Percentiles rank a stretch among this genome's conserved stretches.
These are phyloP conservation scores for Morpho achilles DNA, from an alignment of 2,888 invertebrate species.

Conservation along the genomic window DNA sequence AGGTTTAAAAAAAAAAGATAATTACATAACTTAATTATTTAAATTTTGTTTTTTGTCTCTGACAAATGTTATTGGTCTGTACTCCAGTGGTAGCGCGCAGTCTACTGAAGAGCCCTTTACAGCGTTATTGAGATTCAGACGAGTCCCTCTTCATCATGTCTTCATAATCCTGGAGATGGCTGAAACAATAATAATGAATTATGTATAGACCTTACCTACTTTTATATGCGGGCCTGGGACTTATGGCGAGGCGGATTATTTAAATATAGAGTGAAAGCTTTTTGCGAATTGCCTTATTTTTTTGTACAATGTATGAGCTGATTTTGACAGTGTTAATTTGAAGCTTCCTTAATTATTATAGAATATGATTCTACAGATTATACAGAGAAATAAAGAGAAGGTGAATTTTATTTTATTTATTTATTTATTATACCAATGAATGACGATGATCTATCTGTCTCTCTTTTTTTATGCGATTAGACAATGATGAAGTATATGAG, in stretches of 20 bases:
- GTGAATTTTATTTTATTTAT: too few species aligned
- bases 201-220: conserved; percentile 23
- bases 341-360: too few species aligned
- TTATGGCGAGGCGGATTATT: conserved; percentile 7
- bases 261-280: neutral
- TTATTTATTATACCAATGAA: too few species aligned
- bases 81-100: conserved; percentile 40
- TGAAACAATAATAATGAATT: conserved; percentile 34
- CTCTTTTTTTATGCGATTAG: too few species aligned
- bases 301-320: neutral
- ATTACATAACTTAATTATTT: neutral
- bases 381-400: too few species aligned
- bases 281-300: neutral
- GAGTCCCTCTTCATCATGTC: conserved; percentile 61
- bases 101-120: conserved; percentile 55
- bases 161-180: conserved; percentile 36
- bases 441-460: too few species aligned
- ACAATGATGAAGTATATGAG: too few species aligned
- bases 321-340: neutral
- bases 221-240: conserved; percentile 10
- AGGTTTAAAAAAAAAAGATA: neutral
- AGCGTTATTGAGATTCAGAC: conserved; percentile 73
- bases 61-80: conserved; percentile 34
- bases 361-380: too few species aligned
- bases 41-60: conserved; percentile 30